These are phyloP conservation scores for Bovichtus diacanthus DNA, from an alignment of 2,797 vertebrate species.

Conservation along the genomic window DNA sequence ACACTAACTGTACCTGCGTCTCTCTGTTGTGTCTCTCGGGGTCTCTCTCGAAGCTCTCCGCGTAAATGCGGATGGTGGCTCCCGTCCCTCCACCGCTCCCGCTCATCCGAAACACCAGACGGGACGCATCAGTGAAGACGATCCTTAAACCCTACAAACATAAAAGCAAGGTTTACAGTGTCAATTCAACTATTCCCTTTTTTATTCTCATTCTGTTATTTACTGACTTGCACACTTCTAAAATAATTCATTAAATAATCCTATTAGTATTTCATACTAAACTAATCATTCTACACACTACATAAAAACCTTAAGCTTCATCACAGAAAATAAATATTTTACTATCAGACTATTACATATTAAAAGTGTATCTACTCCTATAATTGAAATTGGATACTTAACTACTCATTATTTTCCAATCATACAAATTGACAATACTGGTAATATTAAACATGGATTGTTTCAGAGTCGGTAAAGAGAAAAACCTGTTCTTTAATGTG, in stretches of 20 bases:
- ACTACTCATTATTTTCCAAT: neutral
- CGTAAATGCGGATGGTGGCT: constrained; percentile 93
- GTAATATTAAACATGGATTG: neutral
- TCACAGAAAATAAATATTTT: neutral
- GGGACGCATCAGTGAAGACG: constrained; percentile 91
- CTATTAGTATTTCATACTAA: neutral
- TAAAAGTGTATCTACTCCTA: neutral
- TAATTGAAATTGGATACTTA: neutral
- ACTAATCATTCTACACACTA: neutral
- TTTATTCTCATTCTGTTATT: neutral
- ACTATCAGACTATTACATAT: neutral
- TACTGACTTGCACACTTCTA: neutral
- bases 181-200: neutral
- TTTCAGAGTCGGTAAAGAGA: neutral
- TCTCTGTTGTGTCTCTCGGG: constrained; percentile 93
- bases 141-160: constrained; percentile 91
- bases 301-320: neutral
- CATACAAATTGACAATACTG: neutral
- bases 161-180: neutral
- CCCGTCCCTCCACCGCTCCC: constrained; percentile 91
- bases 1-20: constrained; percentile 95
- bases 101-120: constrained; percentile 95
- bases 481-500: neutral
- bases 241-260: neutral
- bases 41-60: constrained; percentile 96